Evolutionary conservation across 2,113 vertebrate genomes (phyloP).

Genomic region (Hirundichthys speculiger): DNA sequence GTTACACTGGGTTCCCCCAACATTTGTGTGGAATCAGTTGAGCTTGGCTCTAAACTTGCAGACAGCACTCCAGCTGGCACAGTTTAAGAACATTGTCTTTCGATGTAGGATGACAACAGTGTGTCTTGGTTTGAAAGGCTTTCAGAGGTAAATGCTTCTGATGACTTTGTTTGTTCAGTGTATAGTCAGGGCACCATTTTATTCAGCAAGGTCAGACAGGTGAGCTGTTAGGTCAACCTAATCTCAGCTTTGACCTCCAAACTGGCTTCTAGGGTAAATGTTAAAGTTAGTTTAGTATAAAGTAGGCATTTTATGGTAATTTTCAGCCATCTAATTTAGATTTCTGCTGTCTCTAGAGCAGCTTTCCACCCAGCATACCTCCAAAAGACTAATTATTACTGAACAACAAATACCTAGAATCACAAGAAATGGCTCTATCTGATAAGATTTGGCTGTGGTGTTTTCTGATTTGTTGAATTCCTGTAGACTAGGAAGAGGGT

Average conservation of each 20-base stretch:
- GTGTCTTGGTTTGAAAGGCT: constrained; percentile 27
- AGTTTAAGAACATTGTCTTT: constrained; percentile 39
- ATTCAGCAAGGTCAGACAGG: constrained; percentile 35
- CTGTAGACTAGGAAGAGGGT: no score
- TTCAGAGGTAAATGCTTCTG: constrained; percentile 29
- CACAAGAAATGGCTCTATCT: no score
- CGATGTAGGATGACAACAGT: constrained; percentile 32
- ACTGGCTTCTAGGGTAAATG: neutral
- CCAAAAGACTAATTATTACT: no score
- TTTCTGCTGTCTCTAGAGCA: neutral
- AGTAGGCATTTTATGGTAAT: neutral
- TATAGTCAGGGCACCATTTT: neutral
- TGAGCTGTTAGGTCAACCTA: constrained; percentile 7
- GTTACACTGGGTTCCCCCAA: constrained; percentile 36
- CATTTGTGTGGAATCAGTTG: constrained; percentile 43
- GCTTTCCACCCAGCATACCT: no score
- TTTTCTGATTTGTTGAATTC: no score
- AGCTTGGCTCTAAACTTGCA: constrained; percentile 46
- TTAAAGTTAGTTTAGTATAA: neutral
- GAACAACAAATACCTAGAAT: no score
- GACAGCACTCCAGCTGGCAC: constrained; percentile 37
- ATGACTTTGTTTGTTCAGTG: constrained; percentile 27
- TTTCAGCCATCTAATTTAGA: neutral
- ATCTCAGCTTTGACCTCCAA: constrained; percentile 18
- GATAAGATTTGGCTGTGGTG: no score